Evolutionary conservation across 2,113 vertebrate species (phyloP), one percentile per base, ranked within the genome.

Genomic region (Meriones unguiculatus): DNA sequence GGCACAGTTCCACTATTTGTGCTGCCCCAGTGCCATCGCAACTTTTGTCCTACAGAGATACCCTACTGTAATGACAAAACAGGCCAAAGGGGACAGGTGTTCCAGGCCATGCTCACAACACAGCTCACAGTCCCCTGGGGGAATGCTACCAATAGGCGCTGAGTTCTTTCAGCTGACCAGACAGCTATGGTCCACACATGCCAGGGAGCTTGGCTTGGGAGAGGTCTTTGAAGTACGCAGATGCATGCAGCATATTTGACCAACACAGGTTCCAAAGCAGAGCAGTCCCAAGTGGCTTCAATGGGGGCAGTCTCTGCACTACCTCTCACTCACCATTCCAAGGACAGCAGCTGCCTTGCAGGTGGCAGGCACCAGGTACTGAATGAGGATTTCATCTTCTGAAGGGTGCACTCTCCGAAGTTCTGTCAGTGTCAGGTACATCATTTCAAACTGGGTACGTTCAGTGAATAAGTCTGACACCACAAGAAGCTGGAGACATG

Each of bases 391-490:
- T 98, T 99, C 99, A 46, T 99, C 99, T 93, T 99, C 99, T 0
- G 99, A 98, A 0, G 99, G 99, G 96, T 99, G 99, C 50, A 99
- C 99, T 98, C 99, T 99, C 94, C 99, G 99, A 76, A 99, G 97
- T 89, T 99, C 99, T n/a, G 98, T 99, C 98, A 99, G 93, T 0
- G 99, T 99, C 75, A 98, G 98, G 95, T 99, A 99, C 99, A 99
- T 99, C 99, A 99, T 99, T 98, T 99, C 99, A 98, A 99, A 99
- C 98, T 99, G 99, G 98, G 99, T 99, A 97, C 99, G 99, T 97
- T 99, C 99, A 0, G 99, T 99, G 98, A 99, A 99, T 94, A 99
- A 98, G 98, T 99, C 99, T 0, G 99, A 99, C 80, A 99, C 99
- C 38, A 99, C 99, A 90, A 99, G 99, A 97, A 99, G 99, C 99